A percentile compares a stretch with the other conserved stretches of the same genome.
Conservation (phyloP, 1,140 invertebrate species). For the Tribolium madens region DNA sequence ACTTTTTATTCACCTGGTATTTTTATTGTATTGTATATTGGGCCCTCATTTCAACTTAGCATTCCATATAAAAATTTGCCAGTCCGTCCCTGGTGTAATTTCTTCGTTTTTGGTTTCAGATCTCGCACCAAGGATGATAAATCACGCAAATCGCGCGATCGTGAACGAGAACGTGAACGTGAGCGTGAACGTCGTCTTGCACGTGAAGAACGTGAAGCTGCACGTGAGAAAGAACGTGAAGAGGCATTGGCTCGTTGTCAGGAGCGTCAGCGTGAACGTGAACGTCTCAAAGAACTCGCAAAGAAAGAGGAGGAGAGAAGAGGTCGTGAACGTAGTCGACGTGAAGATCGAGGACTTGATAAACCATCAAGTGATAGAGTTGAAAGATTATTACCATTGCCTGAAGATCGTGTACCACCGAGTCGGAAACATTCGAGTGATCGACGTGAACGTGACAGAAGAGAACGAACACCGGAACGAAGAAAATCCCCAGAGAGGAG, state of each 20-base stretch:
- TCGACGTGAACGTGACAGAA: conserved; percentile 50
- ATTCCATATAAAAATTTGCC: too few relatives aligned
- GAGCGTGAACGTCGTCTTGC: conserved; percentile 66
- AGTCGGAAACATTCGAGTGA: conserved; percentile 58
- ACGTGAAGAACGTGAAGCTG: conserved; percentile 67
- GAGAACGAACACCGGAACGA: conserved; percentile 50
- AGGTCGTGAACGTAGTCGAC: conserved; percentile 58
- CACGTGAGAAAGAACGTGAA: conserved; percentile 71
- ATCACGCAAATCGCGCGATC: conserved; percentile 59
- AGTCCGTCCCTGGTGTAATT: too few relatives aligned
- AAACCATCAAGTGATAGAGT: conserved; percentile 61
- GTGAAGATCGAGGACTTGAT: conserved; percentile 63
- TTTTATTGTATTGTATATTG: too few relatives aligned
- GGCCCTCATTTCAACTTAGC: too few relatives aligned
- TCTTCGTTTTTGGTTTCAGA: conserved; percentile 39
- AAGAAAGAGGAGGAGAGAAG: conserved; percentile 64
- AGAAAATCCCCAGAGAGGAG: conserved; percentile 57
- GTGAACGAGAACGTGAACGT: conserved; percentile 65
- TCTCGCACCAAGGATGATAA: conserved; percentile 45
- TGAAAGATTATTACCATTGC: conserved; percentile 61
- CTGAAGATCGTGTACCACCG: conserved; percentile 62
- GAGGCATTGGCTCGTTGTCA: conserved; percentile 70
- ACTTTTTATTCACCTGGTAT: too few relatives aligned
- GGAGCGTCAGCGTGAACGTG: conserved; percentile 72
- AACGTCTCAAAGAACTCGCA: conserved; percentile 68